phyloP scores from a whole-genome alignment of 2,797 vertebrate genomes.

The Semaprochilodus insignis region DNA sequence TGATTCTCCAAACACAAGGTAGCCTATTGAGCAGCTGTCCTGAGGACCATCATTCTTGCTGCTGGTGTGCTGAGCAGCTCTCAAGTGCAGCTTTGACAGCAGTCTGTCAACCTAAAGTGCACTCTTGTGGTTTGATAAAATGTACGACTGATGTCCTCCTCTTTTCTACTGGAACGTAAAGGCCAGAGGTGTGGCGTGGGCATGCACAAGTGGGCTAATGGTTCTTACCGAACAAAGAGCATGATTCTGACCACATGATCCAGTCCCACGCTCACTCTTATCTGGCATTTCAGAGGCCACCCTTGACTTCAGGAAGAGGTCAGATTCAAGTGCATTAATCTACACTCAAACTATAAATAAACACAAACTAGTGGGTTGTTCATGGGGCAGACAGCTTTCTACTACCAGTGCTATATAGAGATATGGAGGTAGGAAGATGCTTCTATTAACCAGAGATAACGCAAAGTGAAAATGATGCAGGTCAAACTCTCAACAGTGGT shows the following conservation, averaged over 20 bases:
- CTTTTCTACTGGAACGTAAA: constrained; percentile 3
- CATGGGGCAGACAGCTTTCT: not conserved
- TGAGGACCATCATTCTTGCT: not conserved
- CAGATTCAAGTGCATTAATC: not conserved
- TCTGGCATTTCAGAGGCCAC: not conserved
- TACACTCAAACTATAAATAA: constrained; percentile 1
- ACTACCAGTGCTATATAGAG: not conserved
- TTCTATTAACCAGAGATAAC: not conserved
- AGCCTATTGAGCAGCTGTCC: constrained; percentile 9
- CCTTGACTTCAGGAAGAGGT: not conserved
- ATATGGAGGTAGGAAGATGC: not conserved
- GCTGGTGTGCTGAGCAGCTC: not conserved
- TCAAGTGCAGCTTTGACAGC: not conserved
- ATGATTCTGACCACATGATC: not conserved
- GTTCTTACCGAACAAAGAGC: not conserved
- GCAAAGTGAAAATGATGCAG: too few species aligned
- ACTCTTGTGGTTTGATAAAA: not conserved
- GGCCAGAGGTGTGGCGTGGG: not conserved
- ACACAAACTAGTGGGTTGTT: not conserved
- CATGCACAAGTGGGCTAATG: not conserved
- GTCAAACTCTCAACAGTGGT: too few species aligned
- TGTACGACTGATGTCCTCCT: not conserved
- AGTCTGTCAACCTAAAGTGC: not conserved
- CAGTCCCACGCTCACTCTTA: not conserved
- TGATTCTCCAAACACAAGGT: constrained; percentile 8